Evolutionary conservation across 1,140 invertebrate species (phyloP).

Genomic region (Brachionus calyciflorus): DNA sequence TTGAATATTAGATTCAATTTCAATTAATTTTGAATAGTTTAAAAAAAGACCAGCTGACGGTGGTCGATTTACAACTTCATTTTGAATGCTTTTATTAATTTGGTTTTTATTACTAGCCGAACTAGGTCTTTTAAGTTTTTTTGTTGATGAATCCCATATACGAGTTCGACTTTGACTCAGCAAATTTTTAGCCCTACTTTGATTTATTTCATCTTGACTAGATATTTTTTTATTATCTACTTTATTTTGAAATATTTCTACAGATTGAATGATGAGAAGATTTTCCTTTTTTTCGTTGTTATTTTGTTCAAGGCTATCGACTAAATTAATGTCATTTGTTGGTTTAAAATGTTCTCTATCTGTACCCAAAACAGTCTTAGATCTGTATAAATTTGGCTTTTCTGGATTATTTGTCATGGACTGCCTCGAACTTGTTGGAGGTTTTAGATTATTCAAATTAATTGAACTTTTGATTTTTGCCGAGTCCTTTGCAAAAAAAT

Average conservation of each 20-base stretch:
- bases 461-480: background rate
- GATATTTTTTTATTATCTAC: background rate
- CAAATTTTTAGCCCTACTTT: no score
- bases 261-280: background rate
- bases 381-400: background rate
- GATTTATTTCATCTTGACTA: background rate
- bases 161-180: background rate
- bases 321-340: background rate
- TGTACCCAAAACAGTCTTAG: background rate
- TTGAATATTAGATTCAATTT: conserved; percentile 27
- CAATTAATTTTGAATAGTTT: conserved; percentile 10
- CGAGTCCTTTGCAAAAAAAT: background rate
- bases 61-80: background rate
- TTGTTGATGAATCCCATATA: background rate
- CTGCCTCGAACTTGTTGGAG: background rate
- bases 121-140: background rate
- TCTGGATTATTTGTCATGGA: background rate
- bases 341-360: background rate
- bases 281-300: background rate
- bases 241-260: background rate
- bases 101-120: background rate
- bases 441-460: background rate
- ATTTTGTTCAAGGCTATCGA: background rate
- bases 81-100: background rate
- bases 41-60: background rate